Evolutionary conservation across 2,113 vertebrate genomes (phyloP).

Genomic region (Pseudorectes ferrugineus): DNA sequence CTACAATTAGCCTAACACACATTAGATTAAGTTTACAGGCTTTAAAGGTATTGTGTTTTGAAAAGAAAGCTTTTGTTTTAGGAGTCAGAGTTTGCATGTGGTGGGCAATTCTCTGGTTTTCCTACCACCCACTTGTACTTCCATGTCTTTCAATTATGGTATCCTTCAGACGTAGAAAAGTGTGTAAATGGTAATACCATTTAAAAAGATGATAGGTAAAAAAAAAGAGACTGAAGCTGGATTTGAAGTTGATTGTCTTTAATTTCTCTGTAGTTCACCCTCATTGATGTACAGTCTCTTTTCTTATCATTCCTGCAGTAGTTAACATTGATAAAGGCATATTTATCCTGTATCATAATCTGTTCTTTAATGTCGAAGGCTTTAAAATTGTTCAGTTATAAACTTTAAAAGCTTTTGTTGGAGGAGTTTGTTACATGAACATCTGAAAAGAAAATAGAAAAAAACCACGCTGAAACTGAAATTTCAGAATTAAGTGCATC

Average conservation of each 20-base stretch:
- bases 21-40: background rate
- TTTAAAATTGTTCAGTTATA: background rate
- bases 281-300: background rate
- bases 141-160: background rate
- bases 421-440: background rate
- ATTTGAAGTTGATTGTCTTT: background rate
- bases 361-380: background rate
- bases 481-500: background rate
- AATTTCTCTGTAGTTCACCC: background rate
- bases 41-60: background rate
- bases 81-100: background rate
- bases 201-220: background rate
- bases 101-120: background rate
- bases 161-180: background rate
- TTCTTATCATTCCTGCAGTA: background rate
- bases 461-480: background rate
- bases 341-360: background rate
- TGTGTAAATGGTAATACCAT: background rate
- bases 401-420: conserved; percentile 5
- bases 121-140: background rate
- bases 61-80: background rate
- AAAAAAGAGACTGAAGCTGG: background rate
- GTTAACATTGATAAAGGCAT: background rate
- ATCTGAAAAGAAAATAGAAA: background rate
- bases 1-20: background rate